Evolutionary conservation across 2,113 vertebrate species (phyloP), one percentile per base, ranked within the genome.

Genomic region (Neogobius melanostomus): DNA sequence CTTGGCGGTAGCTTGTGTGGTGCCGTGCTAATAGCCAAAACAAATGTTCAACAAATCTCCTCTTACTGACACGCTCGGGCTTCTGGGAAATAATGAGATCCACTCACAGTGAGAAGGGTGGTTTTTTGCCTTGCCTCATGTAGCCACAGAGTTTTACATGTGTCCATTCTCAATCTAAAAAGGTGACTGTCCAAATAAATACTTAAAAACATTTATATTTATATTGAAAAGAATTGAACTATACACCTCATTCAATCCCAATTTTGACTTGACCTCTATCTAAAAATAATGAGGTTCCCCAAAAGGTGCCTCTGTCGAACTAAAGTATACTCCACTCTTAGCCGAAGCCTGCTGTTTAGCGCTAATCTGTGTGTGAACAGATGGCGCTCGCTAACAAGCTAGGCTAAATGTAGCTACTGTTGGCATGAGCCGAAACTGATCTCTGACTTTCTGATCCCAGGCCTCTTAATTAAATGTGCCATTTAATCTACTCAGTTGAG

Each of bases 401-500:
- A 81, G 76, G 84, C 90, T 90, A 87, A 88, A 90, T 87, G 87
- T 76, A 89, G 82, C 82, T 85, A 73, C 80, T 72, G 77, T 57
- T 87, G 88, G 83, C 86, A 81, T 59, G 69, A 68, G 46, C 72
- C 79, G 81, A 66, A 54, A 83, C 77, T 85, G 82, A 87, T 87
- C 86, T 85, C 76, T 82, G 79, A 87, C 81, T 84, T 80, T 17
- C 83, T 82, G 85, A 90, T 87, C 83, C 82, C 84, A 79, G 77
- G 77, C 85, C 76, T 82, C 87, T 86, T 91, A 90, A 90, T 91
- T 90, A 91, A 89, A 88, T 86, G 77, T 81, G 77, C 71, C 82
- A 76, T 88, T 90, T 89, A 89, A 91, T 91, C 88, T 80, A 72
- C 66, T 88, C 72, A 9, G 79, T 64, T 72, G 83, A 60, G 68